phyloP scores from a whole-genome alignment of 2,113 vertebrate species.

The Meriones unguiculatus region DNA sequence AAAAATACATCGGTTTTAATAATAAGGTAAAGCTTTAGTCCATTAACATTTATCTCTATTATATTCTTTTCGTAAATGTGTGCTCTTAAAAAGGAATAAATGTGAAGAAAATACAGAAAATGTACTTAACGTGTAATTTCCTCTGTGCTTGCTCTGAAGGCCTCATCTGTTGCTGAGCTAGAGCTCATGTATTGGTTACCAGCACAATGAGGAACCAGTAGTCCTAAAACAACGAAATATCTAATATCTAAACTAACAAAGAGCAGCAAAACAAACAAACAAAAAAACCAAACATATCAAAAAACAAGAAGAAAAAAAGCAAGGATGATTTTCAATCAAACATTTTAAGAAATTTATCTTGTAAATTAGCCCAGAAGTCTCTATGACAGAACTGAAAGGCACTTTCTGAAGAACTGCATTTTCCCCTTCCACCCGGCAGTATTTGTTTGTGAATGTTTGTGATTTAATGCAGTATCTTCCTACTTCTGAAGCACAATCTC shows the following conservation, averaged over 20 bases:
- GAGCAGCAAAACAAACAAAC: background rate
- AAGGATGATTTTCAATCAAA: background rate
- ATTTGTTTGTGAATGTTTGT: background rate
- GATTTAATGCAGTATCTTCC: background rate
- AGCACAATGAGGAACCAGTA: background rate
- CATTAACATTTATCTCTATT: background rate
- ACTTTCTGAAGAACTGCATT: slow-evolving; percentile 36
- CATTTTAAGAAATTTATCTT: background rate
- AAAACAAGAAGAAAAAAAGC: background rate
- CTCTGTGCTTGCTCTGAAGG: background rate
- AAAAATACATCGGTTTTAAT: slow-evolving; percentile 36
- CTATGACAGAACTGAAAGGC: slow-evolving; percentile 24
- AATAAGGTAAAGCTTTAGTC: background rate
- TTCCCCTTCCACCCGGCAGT: background rate
- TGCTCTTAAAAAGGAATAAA: slow-evolving; percentile 19
- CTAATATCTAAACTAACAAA: background rate
- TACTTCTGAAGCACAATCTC: background rate
- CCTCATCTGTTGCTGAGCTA: background rate
- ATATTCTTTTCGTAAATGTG: slow-evolving; percentile 34
- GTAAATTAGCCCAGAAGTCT: background rate
- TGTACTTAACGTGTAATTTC: background rate
- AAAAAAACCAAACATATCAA: background rate
- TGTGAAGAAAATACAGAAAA: slow-evolving; percentile 15
- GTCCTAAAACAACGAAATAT: background rate
- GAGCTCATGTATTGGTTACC: background rate